Evolutionary conservation across 2,797 vertebrate genomes (phyloP).

Genomic region (Clarias fuscus): DNA sequence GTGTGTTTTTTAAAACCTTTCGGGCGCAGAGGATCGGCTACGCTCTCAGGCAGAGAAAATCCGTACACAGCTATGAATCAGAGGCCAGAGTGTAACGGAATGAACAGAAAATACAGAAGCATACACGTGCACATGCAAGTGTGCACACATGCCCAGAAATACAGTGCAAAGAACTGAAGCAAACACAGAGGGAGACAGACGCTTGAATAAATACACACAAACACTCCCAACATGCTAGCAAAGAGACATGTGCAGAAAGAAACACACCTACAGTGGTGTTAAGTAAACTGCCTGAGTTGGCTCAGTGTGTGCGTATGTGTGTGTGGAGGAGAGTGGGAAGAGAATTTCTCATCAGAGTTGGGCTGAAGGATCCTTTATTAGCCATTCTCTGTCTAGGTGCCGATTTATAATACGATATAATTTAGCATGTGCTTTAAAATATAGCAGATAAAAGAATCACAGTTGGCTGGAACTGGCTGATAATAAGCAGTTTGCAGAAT

Average conservation of each 20-base stretch:
- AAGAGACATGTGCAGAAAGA: slow-evolving; percentile 11
- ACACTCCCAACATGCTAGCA: neutral
- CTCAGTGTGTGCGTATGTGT: neutral
- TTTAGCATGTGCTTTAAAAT: slow-evolving; percentile 30
- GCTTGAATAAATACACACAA: slow-evolving; percentile 19
- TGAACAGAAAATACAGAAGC: slow-evolving; percentile 5
- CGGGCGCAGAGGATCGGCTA: slow-evolving; percentile 61
- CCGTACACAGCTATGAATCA: slow-evolving; percentile 62
- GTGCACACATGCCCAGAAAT: slow-evolving; percentile 12
- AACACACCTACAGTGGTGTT: slow-evolving; percentile 10
- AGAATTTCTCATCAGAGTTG: slow-evolving; percentile 1
- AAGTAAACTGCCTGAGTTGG: slow-evolving; percentile 32
- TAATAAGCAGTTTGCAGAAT: slow-evolving; percentile 21
- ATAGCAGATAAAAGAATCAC: slow-evolving; percentile 20
- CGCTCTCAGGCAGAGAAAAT: slow-evolving; percentile 65
- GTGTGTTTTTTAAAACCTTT: slow-evolving; percentile 65
- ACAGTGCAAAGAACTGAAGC: slow-evolving; percentile 50
- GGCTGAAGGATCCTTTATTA: slow-evolving; percentile 21
- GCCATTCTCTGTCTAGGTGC: slow-evolving; percentile 8
- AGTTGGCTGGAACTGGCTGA: slow-evolving; percentile 31
- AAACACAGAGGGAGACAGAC: slow-evolving; percentile 54
- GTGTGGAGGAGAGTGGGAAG: neutral
- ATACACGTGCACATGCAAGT: slow-evolving; percentile 20
- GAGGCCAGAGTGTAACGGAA: slow-evolving; percentile 60
- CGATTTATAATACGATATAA: slow-evolving; percentile 18